Evolutionary conservation across 2,797 vertebrate species (phyloP), one percentile per base, ranked within the genome.

Genomic region (Anolis apletophallus): DNA sequence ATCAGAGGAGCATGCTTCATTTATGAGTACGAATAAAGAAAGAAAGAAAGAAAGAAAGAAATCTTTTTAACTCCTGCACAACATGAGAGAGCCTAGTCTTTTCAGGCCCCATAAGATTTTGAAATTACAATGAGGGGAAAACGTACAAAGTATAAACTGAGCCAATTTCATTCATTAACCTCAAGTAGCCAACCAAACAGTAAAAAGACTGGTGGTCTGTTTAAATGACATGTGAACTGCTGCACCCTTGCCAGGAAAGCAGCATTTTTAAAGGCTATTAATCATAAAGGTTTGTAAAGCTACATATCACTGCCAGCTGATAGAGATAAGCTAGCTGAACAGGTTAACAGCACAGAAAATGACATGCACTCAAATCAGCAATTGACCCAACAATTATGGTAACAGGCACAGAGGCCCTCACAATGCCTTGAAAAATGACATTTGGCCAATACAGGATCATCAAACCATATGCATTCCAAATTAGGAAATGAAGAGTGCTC

Each of bases 341-440:
- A 89, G 89, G 85, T 92, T 90, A 88, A 61, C 87, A 52, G 89
- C 71, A 91, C 83, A 32, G 90, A 90, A 95, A 93, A 92, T 93
- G 92, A 94, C 93, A 94, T 72, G 54, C 73, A 83, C 86, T 94
- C 91, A 81, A 89, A 87, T 87, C 84, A 88, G 77, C 84, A 34
- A 77, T 92, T 88, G 94, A 92, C 94, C 95, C 81, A 91, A 92
- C 90, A 93, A 88, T 75, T 84, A 67, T n/a, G 0, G 85, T 91
- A 91, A 64, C 54, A 83, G 64, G 29, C 86, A 89, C 86, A 87
- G 81, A 89, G 89, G 88, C 84, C 69, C 1, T 86, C 89, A 74
- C 82, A 92, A 93, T 92, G 85, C 54, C 84, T 93, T 91, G 91
- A 95, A 95, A 93, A 80, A 86, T 94, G 91, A 88, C 91, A 88